phyloP scores from a whole-genome alignment of 64 coral and sea anemone genomes.

The Pocillopora damicornis region DNA sequence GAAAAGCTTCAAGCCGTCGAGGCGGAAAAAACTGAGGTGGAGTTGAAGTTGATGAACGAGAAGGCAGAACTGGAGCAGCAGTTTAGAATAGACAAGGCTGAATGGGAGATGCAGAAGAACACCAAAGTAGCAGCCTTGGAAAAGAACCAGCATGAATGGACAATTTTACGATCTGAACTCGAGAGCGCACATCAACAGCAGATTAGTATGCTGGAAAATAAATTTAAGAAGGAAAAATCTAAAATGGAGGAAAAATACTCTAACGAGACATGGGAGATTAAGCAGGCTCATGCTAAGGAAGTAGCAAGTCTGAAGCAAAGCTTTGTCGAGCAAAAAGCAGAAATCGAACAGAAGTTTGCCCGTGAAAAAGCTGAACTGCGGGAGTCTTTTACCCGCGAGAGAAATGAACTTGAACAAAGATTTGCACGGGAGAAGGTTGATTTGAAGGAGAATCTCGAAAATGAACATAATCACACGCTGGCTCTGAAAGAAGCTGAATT shows the following conservation, averaged over 20 bases:
- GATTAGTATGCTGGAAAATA: conserved; percentile 55
- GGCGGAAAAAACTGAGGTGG: conserved; percentile 74
- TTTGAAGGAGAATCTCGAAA: conserved; percentile 74
- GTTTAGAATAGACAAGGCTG: conserved; percentile 80
- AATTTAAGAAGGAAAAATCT: conserved; percentile 69
- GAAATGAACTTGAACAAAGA: conserved; percentile 77
- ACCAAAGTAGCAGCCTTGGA: conserved; percentile 58
- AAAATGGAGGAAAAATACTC: conserved; percentile 54
- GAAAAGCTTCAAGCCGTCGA: conserved; percentile 64
- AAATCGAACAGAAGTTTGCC: conserved; percentile 71
- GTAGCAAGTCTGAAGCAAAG: conserved; percentile 71
- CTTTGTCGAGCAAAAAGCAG: conserved; percentile 79
- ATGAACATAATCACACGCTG: conserved; percentile 64
- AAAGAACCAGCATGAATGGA: conserved; percentile 80
- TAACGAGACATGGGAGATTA: conserved; percentile 81
- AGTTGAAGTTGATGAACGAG: conserved; percentile 85
- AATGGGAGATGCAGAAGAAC: conserved; percentile 66
- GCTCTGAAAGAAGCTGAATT: conserved; percentile 75
- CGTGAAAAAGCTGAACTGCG: conserved; percentile 64
- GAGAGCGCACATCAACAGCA: conserved; percentile 68
- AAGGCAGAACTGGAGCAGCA: conserved; percentile 88
- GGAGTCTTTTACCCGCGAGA: conserved; percentile 75
- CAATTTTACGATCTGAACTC: conserved; percentile 59
- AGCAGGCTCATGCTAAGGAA: conserved; percentile 85
- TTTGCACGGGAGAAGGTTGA: conserved; percentile 75